These are phyloP conservation scores for Catharus minimus DNA, from an alignment of 2,113 vertebrate species.

Conservation along the genomic window DNA sequence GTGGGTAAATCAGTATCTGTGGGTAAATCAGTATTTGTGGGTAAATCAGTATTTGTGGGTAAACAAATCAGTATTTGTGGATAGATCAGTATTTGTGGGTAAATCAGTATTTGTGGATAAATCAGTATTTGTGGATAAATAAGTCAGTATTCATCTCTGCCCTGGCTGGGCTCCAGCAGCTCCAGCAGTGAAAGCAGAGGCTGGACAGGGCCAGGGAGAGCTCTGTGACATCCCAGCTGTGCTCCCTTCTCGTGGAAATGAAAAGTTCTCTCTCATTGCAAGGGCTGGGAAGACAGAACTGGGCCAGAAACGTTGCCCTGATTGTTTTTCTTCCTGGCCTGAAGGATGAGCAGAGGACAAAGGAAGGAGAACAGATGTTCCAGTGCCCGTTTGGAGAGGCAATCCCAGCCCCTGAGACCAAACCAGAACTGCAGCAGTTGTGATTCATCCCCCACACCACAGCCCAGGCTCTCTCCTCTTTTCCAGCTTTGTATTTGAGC, in stretches of 20 bases:
- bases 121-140: too few species aligned
- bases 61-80: too few species aligned
- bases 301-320: not conserved
- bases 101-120: too few species aligned
- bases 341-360: not conserved
- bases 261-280: not conserved
- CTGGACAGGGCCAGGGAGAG: not conserved
- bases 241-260: not conserved
- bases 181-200: not conserved
- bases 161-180: too few species aligned
- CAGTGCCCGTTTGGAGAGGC: not conserved
- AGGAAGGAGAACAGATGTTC: not conserved
- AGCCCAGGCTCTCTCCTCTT: not conserved
- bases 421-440: not conserved
- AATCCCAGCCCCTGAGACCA: not conserved
- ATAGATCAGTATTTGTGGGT: too few species aligned
- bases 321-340: not conserved
- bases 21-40: too few species aligned
- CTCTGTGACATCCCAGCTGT: not conserved
- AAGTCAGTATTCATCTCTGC: too few species aligned
- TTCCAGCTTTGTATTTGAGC: not conserved
- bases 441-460: not conserved
- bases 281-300: not conserved
- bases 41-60: too few species aligned
- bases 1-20: too few species aligned